Conservation (phyloP, 1,140 invertebrate species). For the Elysia chlorotica region DNA sequence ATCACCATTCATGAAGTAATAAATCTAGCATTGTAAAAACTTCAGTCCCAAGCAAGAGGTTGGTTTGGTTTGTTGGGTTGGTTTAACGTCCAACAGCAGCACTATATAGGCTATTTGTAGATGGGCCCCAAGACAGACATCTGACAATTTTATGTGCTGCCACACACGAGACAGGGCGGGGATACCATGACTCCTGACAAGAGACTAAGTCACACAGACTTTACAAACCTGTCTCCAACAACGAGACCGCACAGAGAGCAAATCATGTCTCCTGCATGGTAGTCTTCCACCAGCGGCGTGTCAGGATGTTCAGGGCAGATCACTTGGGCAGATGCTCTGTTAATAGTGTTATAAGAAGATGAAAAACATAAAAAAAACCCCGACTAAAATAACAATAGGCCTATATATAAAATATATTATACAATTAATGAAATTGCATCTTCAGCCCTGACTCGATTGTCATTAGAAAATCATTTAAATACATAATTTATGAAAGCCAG, state of each 20-base stretch:
- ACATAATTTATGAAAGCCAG: too few relatives aligned
- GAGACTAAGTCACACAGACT: background rate
- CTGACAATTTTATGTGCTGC: background rate
- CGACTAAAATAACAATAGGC: too few relatives aligned
- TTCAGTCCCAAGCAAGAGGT: too few relatives aligned
- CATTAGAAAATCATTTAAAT: too few relatives aligned
- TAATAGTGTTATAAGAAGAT: too few relatives aligned
- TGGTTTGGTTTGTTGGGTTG: background rate
- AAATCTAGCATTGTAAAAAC: too few relatives aligned
- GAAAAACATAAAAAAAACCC: too few relatives aligned
- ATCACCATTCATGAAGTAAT: too few relatives aligned
- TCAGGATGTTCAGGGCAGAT: constrained; percentile 94
- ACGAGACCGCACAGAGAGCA: constrained; percentile 98
- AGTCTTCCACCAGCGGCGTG: constrained; percentile 94
- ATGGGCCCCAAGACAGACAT: background rate
- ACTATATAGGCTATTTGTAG: background rate
- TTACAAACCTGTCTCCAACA: constrained; percentile 90
- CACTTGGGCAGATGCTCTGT: constrained; percentile 62
- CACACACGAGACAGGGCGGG: background rate
- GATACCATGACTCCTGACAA: background rate
- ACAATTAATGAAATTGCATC: too few relatives aligned
- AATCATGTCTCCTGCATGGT: constrained; percentile 97
- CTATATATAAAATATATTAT: too few relatives aligned
- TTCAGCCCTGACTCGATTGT: too few relatives aligned
- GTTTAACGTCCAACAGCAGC: background rate